phyloP scores from a whole-genome alignment of 1,140 invertebrate genomes.

The Anastrepha obliqua region DNA sequence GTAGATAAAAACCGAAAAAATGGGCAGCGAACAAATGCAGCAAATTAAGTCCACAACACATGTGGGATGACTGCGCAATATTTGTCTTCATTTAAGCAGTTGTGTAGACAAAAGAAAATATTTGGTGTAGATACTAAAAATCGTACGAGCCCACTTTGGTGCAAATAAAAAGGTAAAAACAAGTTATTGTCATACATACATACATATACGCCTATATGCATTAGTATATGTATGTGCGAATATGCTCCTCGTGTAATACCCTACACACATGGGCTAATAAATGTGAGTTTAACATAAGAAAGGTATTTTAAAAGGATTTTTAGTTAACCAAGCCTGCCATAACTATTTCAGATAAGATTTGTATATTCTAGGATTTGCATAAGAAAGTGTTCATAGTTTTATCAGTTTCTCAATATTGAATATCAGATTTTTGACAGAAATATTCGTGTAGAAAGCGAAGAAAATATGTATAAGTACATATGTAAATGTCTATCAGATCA shows the following conservation, averaged over 20 bases:
- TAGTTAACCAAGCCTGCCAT: too few species aligned
- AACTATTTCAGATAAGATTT: too few species aligned
- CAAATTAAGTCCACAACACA: neutral
- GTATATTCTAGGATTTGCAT: too few species aligned
- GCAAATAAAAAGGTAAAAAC: constrained; percentile 31
- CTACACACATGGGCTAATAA: neutral
- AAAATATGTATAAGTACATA: too few species aligned
- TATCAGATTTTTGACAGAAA: too few species aligned
- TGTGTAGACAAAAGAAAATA: neutral
- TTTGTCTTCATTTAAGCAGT: neutral
- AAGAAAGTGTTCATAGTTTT: too few species aligned
- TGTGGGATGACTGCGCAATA: neutral
- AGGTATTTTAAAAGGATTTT: too few species aligned
- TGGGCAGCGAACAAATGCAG: neutral
- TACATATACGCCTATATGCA: neutral
- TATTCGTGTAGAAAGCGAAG: too few species aligned
- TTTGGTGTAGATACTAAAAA: constrained; percentile 48
- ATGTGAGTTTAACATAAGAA: too few species aligned
- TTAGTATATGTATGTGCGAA: neutral
- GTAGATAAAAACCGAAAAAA: neutral
- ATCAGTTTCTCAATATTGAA: too few species aligned
- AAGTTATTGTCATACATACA: neutral
- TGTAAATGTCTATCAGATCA: too few species aligned
- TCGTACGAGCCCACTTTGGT: constrained; percentile 33
- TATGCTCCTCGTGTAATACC: neutral